Percentiles rank a stretch among this genome's conserved stretches.
These are phyloP conservation scores for Cephalopachus bancanus DNA, from an alignment of 2,797 vertebrate species.

Conservation along the genomic window DNA sequence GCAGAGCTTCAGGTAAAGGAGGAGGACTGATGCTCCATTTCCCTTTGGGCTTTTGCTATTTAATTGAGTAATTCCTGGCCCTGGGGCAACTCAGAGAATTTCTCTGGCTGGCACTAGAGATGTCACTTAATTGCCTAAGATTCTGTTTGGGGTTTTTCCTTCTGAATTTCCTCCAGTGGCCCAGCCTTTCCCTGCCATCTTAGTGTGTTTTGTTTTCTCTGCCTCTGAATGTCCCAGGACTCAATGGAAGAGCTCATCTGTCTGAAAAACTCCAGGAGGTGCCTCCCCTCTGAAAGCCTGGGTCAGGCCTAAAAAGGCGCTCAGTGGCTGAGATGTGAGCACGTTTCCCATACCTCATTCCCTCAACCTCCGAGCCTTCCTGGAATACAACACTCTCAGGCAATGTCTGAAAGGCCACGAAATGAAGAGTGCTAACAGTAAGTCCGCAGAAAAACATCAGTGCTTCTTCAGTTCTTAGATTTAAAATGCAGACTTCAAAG, in stretches of 20 bases:
- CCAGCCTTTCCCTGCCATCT: neutral
- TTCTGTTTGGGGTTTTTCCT: constrained; percentile 64
- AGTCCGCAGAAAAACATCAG: neutral
- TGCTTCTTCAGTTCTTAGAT: neutral
- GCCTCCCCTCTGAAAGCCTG: neutral
- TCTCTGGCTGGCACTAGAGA: constrained; percentile 3
- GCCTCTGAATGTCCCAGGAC: neutral
- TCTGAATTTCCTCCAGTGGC: constrained; percentile 52
- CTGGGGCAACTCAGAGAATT: constrained; percentile 32
- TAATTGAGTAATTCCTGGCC: constrained; percentile 69
- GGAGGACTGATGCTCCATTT: neutral
- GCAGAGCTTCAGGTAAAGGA: neutral
- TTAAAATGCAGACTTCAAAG: neutral
- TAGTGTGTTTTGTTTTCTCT: constrained; percentile 27
- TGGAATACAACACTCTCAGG: neutral
- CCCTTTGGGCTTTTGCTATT: constrained; percentile 58
- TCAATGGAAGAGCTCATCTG: neutral
- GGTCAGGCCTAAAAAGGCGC: neutral
- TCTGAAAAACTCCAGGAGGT: neutral
- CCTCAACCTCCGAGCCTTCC: neutral
- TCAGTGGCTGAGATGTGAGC: neutral
- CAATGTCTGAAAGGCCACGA: neutral
- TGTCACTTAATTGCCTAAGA: constrained; percentile 60
- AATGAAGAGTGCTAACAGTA: neutral
- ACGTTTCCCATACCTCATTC: neutral